Base-by-base conservation (phyloP, 2,797 vertebrate species). In the Babyrousa celebensis region DNA sequence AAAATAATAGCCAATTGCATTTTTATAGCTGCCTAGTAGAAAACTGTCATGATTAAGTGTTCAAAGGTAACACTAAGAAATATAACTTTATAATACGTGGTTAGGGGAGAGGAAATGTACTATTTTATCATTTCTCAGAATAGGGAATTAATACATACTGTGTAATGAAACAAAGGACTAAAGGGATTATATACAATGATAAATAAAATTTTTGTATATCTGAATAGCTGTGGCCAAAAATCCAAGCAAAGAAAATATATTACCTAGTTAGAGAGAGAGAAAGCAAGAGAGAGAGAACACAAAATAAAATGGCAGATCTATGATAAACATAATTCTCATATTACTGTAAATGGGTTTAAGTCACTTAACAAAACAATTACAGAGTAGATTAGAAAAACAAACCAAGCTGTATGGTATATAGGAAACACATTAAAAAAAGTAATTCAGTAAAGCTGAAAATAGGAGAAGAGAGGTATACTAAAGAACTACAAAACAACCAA, bases 371-470 rank as follows among this genome's bases (percentile, higher is more conserved):
- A 74, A 63, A 15, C 36, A 83, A 94, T 56, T 92, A 72, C 16
- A 32, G 11, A 85, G 40, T 65, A 21, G 6, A 27, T 20, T 4
- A 91, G 43, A 72, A 84, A 85, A 86, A 32, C 23, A 80, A 79
- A 14, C 11, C 18, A 32, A 75, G 21, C 4, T 72, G 29, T 74
- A 67, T 25, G 7, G 12, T 40, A 2, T 75, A 21, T 43, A 43
- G 54, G 15, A 82, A 93, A 27, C 7, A 91, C 27, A 36, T 3
- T 36, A 67, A 84, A 89, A 60, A 54, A 75, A 72, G 14, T 68
- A 72, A 78, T 60, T 86, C 65, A 63, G 21, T 67, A 56, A 78
- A 78, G 10, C 68, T 87, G 77, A 89, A 87, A 89, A 56, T 70
- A 29, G 87, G 29, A 80, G 29, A 74, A n/a, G 18, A 68, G 67